Conservation (phyloP, 2,888 invertebrate species). For the Pachliopta kotzebuea region DNA sequence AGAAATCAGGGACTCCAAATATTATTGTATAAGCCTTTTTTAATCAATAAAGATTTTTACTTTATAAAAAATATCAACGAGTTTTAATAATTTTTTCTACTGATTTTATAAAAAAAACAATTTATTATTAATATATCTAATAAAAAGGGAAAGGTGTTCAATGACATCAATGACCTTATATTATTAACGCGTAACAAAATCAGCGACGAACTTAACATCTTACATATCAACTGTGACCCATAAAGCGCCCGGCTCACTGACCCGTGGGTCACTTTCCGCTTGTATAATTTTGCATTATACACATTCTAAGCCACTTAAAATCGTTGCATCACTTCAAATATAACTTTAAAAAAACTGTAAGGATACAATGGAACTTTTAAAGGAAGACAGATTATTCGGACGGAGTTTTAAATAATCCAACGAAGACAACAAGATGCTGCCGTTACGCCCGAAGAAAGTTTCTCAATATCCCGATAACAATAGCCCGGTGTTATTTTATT, state of each 20-base stretch:
- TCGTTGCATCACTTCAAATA: constrained; percentile 57
- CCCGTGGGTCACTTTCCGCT: constrained; percentile 49
- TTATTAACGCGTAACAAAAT: constrained; percentile 24
- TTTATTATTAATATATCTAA: neutral
- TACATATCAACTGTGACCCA: constrained; percentile 39
- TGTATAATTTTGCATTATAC: constrained; percentile 37
- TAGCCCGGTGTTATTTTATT: constrained; percentile 53
- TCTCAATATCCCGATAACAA: constrained; percentile 71
- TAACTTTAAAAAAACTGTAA: constrained; percentile 45
- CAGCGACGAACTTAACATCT: constrained; percentile 27
- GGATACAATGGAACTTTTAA: constrained; percentile 34
- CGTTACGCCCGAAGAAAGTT: constrained; percentile 59
- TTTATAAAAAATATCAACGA: neutral
- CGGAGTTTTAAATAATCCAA: constrained; percentile 38
- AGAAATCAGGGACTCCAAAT: too few species aligned
- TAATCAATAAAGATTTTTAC: too few species aligned
- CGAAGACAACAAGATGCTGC: constrained; percentile 57
- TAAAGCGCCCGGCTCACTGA: constrained; percentile 56
- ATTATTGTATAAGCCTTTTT: too few species aligned
- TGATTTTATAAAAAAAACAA: neutral
- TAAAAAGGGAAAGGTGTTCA: neutral
- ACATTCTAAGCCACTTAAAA: constrained; percentile 52
- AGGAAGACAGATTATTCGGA: constrained; percentile 33
- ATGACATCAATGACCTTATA: constrained; percentile 13
- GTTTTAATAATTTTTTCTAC: too few species aligned